Evolutionary conservation across 2,888 invertebrate genomes (phyloP).

Genomic region (Eupithecia subumbrata): DNA sequence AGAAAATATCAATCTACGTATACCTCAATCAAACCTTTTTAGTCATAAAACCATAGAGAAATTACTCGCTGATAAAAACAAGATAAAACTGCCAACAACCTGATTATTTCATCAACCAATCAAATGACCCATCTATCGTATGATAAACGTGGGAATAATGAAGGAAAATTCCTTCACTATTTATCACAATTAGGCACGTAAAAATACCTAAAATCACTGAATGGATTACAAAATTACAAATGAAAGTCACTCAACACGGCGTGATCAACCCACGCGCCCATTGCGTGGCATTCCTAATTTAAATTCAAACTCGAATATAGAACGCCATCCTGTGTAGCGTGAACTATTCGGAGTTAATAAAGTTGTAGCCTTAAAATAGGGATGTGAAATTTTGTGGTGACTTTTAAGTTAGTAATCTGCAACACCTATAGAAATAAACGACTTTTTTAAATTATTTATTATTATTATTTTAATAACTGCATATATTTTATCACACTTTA

Average conservation of each 20-base stretch:
- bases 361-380: not conserved
- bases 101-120: not conserved
- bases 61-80: not conserved
- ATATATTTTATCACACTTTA: no score
- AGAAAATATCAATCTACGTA: no score
- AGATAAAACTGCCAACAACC: not conserved
- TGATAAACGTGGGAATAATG: constrained; percentile 6
- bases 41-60: no score
- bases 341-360: not conserved
- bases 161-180: not conserved
- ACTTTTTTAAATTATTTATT: no score
- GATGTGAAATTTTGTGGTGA: not conserved
- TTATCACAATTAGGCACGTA: not conserved
- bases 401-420: no score
- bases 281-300: constrained; percentile 27
- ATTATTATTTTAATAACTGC: no score
- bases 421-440: no score
- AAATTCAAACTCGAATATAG: constrained; percentile 26
- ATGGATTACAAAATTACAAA: constrained; percentile 27
- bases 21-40: no score
- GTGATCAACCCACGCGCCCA: constrained; percentile 29
- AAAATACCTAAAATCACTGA: constrained; percentile 9
- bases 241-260: constrained; percentile 25
- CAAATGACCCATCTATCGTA: constrained; percentile 7
- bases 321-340: constrained; percentile 14